phyloP scores from a whole-genome alignment of 1,140 invertebrate genomes.

The Plodia interpunctella region DNA sequence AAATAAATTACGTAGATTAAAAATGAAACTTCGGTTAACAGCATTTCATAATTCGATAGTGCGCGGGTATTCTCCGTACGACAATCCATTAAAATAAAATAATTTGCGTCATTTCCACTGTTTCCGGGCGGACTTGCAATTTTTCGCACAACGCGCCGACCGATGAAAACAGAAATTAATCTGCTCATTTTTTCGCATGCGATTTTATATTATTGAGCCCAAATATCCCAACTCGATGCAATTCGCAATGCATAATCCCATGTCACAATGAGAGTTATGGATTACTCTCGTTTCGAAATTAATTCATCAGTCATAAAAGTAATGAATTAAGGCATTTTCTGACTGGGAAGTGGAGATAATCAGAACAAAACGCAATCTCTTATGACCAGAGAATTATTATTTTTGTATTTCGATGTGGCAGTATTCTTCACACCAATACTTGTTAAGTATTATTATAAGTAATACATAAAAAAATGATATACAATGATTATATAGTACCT shows the following conservation, averaged over 20 bases:
- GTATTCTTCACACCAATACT: too few relatives aligned
- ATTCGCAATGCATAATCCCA: slow-evolving; percentile 61
- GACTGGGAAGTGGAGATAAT: slow-evolving; percentile 22
- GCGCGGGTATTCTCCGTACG: slow-evolving; percentile 36
- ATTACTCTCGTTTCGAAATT: slow-evolving; percentile 62
- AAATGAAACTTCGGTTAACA: not conserved
- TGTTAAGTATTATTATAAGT: too few relatives aligned
- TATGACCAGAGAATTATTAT: too few relatives aligned
- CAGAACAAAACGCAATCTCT: slow-evolving; percentile 27
- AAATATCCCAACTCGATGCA: slow-evolving; percentile 63
- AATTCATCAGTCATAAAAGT: slow-evolving; percentile 65
- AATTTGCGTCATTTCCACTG: slow-evolving; percentile 66
- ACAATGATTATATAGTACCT: too few relatives aligned
- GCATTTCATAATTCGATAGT: not conserved
- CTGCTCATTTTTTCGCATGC: slow-evolving; percentile 73
- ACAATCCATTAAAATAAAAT: slow-evolving; percentile 57
- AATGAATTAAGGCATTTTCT: slow-evolving; percentile 35
- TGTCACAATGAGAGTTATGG: slow-evolving; percentile 65
- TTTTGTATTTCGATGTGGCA: too few relatives aligned
- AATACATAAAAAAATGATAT: too few relatives aligned
- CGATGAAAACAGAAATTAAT: slow-evolving; percentile 75
- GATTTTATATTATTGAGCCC: slow-evolving; percentile 72
- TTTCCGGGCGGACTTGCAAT: slow-evolving; percentile 52
- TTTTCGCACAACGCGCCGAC: slow-evolving; percentile 72
- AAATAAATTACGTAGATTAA: too few relatives aligned